phyloP scores from a whole-genome alignment of 2,797 vertebrate species.

The Phoxinus dragarum region DNA sequence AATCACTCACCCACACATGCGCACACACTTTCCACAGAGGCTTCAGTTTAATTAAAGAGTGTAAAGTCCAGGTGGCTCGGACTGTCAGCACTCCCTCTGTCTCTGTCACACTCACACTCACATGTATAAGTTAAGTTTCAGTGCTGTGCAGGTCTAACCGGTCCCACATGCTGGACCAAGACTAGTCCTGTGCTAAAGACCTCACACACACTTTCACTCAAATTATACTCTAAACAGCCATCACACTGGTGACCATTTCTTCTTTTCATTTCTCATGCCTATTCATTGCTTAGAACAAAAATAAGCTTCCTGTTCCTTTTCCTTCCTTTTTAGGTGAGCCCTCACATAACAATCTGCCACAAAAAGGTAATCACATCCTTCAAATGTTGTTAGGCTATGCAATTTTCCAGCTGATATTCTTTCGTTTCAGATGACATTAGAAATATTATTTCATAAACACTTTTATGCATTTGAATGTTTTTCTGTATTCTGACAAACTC shows the following conservation, averaged over 20 bases:
- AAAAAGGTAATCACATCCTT: conserved; percentile 55
- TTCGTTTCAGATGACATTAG: background rate
- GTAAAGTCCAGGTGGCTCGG: conserved; percentile 44
- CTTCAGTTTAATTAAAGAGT: conserved; percentile 54
- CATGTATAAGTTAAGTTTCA: conserved; percentile 43
- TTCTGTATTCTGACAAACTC: background rate
- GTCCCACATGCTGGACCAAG: conserved; percentile 53
- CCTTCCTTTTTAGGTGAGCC: conserved; percentile 58
- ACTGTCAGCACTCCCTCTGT: conserved; percentile 54
- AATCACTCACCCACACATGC: conserved; percentile 29
- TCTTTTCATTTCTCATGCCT: conserved; percentile 27
- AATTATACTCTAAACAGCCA: conserved; percentile 37
- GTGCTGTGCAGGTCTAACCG: conserved; percentile 30
- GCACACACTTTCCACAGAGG: conserved; percentile 45
- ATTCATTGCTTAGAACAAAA: conserved; percentile 19
- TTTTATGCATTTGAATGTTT: background rate
- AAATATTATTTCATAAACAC: background rate
- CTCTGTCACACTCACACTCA: conserved; percentile 37
- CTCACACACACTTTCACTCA: conserved; percentile 50
- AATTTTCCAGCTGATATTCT: background rate
- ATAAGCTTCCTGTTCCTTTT: conserved; percentile 22
- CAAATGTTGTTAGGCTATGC: background rate
- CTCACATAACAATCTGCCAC: conserved; percentile 53
- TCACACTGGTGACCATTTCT: conserved; percentile 10
- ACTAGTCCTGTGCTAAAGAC: conserved; percentile 40